A percentile compares a stretch with the other conserved stretches of the same genome.
phyloP scores from a whole-genome alignment of 2,113 vertebrate genomes.

The Melanotaenia duboulayi region DNA sequence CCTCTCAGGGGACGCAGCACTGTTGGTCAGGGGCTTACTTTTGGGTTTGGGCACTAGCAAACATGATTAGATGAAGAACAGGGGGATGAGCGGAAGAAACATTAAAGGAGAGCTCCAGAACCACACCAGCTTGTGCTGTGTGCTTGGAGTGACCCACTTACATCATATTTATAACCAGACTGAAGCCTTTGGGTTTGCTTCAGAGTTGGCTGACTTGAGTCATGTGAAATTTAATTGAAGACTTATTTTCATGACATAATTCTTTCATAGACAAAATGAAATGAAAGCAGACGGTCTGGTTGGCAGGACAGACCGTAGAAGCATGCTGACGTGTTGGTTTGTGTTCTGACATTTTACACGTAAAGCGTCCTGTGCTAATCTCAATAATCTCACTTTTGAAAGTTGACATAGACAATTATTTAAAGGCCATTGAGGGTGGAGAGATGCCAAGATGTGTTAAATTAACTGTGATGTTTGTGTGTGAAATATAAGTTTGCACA shows the following conservation, averaged over 20 bases:
- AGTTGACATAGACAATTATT: slow-evolving; percentile 3
- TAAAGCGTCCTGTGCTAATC: background rate
- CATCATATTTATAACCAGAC: slow-evolving; percentile 36
- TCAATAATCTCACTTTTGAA: background rate
- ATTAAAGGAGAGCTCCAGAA: slow-evolving; percentile 32
- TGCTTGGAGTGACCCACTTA: slow-evolving; percentile 57
- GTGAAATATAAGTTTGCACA: background rate
- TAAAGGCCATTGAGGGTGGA: background rate
- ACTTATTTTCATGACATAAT: background rate
- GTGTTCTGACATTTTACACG: background rate
- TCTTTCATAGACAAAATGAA: background rate
- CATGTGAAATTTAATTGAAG: background rate
- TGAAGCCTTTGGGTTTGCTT: slow-evolving; percentile 13
- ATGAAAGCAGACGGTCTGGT: background rate
- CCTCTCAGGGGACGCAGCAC: slow-evolving; percentile 28
- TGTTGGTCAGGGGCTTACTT: slow-evolving; percentile 41
- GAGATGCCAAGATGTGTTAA: background rate
- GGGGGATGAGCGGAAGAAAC: slow-evolving; percentile 30
- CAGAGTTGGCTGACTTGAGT: slow-evolving; percentile 15
- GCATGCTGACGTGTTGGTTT: background rate
- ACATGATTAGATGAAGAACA: slow-evolving; percentile 55
- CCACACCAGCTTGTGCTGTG: slow-evolving; percentile 22
- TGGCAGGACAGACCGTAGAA: background rate
- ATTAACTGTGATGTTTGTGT: slow-evolving; percentile 2
- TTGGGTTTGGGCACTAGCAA: slow-evolving; percentile 40